These are phyloP conservation scores for Rhynchotus rufescens DNA, from an alignment of 2,797 vertebrate genomes.

Conservation along the genomic window DNA sequence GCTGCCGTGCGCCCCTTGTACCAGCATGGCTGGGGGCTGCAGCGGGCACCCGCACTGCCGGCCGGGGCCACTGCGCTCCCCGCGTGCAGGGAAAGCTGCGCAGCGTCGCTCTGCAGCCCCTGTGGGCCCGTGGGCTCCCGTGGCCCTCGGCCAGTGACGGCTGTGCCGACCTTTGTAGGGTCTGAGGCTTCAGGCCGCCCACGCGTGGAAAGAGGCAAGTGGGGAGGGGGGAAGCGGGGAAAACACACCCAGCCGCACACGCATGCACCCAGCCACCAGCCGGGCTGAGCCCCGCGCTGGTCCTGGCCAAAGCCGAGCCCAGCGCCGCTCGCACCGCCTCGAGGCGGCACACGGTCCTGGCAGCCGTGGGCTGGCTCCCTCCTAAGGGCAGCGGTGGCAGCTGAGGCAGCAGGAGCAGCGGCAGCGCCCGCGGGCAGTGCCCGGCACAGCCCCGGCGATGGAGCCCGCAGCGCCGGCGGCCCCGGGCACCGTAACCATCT, in stretches of 20 bases:
- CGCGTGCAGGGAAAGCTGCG: background rate
- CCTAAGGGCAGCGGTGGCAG: background rate
- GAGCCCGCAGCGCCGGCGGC: background rate
- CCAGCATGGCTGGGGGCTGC: too few species aligned
- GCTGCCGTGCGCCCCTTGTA: accelerated
- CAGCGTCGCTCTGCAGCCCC: background rate
- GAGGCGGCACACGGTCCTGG: background rate
- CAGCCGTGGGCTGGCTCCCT: background rate
- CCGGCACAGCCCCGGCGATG: too few species aligned
- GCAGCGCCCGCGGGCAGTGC: too few species aligned
- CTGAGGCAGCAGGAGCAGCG: background rate
- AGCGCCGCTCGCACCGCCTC: background rate
- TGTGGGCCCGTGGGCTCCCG: background rate
- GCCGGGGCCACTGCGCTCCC: too few species aligned
- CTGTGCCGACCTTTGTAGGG: background rate
- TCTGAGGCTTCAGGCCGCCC: background rate
- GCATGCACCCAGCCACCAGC: accelerated
- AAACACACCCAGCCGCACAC: background rate
- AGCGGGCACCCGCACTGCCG: accelerated
- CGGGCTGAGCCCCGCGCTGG: background rate
- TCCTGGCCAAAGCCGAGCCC: background rate
- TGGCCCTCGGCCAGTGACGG: accelerated
- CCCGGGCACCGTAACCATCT: background rate
- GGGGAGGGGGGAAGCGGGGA: background rate
- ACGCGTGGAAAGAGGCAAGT: background rate